phyloP scores from a whole-genome alignment of 2,888 invertebrate species.

The Isotomurus palustris region DNA sequence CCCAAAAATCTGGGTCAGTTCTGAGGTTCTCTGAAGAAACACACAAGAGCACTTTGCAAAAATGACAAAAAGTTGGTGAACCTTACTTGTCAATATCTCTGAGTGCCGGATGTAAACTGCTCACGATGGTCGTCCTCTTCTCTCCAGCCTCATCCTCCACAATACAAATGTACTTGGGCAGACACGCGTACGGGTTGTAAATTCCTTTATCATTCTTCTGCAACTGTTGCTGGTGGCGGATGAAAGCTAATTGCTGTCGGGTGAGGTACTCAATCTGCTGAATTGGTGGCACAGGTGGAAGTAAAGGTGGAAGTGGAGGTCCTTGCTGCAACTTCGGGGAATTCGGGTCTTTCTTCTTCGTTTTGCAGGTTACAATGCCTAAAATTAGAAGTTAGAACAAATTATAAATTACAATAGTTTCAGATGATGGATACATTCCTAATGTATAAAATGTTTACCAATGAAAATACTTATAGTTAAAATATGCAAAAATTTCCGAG shows the following conservation, averaged over 20 bases:
- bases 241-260: slow-evolving; percentile 5
- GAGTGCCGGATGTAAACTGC: slow-evolving; percentile 27
- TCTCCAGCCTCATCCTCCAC: slow-evolving; percentile 24
- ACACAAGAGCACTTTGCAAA: no score
- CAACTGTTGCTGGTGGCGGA: slow-evolving; percentile 1
- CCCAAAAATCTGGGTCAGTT: no score
- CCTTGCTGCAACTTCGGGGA: slow-evolving; percentile 1
- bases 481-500: no score
- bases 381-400: background rate
- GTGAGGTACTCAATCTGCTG: background rate
- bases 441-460: no score
- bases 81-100: no score
- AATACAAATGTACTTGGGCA: slow-evolving; percentile 34
- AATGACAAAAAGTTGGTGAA: no score
- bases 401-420: no score
- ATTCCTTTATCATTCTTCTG: slow-evolving; percentile 8
- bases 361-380: slow-evolving; percentile 13
- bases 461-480: no score
- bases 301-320: slow-evolving; percentile 1
- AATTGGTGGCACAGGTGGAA: slow-evolving; percentile 13
- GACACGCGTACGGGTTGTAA: slow-evolving; percentile 25
- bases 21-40: no score
- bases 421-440: no score
- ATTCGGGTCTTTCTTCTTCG: slow-evolving; percentile 7
- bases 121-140: slow-evolving; percentile 28